These are phyloP conservation scores for Netelia virgata DNA, from an alignment of 2,888 invertebrate species.

Conservation along the genomic window DNA sequence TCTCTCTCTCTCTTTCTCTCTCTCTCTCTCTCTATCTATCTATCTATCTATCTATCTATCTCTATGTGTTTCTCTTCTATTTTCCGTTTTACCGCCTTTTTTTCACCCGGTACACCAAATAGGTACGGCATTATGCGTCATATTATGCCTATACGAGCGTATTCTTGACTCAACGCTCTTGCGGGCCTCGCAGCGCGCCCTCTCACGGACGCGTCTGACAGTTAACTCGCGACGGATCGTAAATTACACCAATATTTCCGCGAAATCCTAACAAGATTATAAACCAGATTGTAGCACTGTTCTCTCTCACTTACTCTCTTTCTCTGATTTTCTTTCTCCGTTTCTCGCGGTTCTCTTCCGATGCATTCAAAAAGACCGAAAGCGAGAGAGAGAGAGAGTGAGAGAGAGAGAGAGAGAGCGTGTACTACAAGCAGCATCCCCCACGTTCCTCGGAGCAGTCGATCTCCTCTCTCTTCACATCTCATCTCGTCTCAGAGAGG, in stretches of 20 bases:
- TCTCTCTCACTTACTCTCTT: slow-evolving; percentile 38
- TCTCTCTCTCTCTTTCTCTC: neutral
- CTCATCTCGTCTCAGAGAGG: slow-evolving; percentile 58
- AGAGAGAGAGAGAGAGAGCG: neutral
- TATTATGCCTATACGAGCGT: slow-evolving; percentile 3
- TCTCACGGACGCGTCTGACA: slow-evolving; percentile 56
- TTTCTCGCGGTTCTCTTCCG: slow-evolving; percentile 7
- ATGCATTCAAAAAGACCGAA: slow-evolving; percentile 27
- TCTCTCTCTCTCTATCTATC: too few relatives aligned
- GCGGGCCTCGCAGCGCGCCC: slow-evolving; percentile 7
- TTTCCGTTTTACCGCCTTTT: slow-evolving; percentile 9
- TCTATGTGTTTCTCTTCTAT: too few relatives aligned
- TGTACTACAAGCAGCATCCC: neutral
- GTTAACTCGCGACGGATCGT: slow-evolving; percentile 80
- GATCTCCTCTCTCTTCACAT: slow-evolving; percentile 48
- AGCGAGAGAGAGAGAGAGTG: too few relatives aligned
- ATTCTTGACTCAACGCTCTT: slow-evolving; percentile 43
- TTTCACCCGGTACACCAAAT: slow-evolving; percentile 33
- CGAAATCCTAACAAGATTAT: slow-evolving; percentile 85
- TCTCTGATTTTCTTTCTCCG: slow-evolving; percentile 15
- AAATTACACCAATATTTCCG: slow-evolving; percentile 84
- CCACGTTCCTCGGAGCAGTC: slow-evolving; percentile 17
- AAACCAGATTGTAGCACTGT: slow-evolving; percentile 81
- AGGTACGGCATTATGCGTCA: slow-evolving; percentile 28
- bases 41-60: too few relatives aligned